phyloP scores from a whole-genome alignment of 2,888 invertebrate genomes.

The Brachypterus glaber region DNA sequence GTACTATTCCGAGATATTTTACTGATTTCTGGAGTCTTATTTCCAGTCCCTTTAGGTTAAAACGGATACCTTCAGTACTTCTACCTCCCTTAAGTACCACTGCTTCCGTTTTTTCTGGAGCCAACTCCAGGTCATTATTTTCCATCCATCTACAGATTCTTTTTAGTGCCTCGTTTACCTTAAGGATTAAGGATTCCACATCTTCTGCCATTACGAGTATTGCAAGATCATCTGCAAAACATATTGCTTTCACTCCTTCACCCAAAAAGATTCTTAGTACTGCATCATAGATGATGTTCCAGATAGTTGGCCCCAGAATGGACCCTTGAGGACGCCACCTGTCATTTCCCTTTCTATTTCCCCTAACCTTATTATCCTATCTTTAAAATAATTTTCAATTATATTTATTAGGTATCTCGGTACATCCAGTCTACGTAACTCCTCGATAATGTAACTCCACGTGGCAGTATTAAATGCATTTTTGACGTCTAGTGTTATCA shows the following conservation, averaged over 20 bases:
- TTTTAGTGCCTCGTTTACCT: background rate
- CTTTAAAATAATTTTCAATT: no score
- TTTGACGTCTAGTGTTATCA: no score
- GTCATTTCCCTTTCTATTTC: no score
- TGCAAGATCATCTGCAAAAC: constrained; percentile 11
- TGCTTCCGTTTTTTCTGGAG: constrained; percentile 13
- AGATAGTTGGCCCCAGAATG: constrained; percentile 8
- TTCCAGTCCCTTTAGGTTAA: constrained; percentile 1
- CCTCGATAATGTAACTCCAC: no score
- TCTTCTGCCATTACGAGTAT: constrained; percentile 4
- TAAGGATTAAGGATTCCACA: constrained; percentile 1
- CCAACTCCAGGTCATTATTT: constrained; percentile 1
- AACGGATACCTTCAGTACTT: constrained; percentile 4
- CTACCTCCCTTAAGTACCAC: constrained; percentile 9
- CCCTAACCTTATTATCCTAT: no score
- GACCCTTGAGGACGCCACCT: constrained; percentile 14
- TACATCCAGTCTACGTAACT: no score
- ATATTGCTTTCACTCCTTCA: background rate
- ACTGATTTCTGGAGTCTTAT: constrained; percentile 6
- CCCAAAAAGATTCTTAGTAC: background rate
- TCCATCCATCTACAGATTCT: constrained; percentile 9
- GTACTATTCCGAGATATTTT: constrained; percentile 13
- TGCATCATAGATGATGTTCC: no score
- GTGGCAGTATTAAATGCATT: no score
- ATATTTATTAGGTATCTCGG: no score